A percentile compares a stretch with the other conserved stretches of the same genome.
These are phyloP conservation scores for Sakesphorus luctuosus DNA, from an alignment of 2,113 vertebrate species.

Conservation along the genomic window DNA sequence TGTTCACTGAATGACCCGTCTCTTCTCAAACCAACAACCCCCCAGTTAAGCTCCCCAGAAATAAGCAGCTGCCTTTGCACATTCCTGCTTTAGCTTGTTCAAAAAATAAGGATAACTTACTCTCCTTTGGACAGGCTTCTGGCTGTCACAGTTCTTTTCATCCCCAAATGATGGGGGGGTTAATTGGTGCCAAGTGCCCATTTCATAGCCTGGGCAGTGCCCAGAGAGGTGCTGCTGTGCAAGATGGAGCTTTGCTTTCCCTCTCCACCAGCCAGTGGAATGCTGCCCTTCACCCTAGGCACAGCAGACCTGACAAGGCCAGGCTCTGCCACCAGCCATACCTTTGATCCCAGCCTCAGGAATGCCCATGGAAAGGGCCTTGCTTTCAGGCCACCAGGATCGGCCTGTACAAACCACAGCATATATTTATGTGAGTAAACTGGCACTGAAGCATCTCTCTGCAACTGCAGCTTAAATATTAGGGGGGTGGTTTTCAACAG, in stretches of 20 bases:
- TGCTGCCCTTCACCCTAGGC: background rate
- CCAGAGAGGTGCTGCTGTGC: background rate
- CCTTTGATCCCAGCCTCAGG: constrained; percentile 13
- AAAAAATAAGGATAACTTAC: background rate
- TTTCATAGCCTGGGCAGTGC: background rate
- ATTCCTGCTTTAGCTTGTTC: background rate
- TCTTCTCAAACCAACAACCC: constrained; percentile 1
- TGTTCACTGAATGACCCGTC: background rate
- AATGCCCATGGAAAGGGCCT: background rate
- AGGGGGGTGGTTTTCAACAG: background rate
- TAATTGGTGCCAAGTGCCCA: background rate
- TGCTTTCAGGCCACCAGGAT: background rate
- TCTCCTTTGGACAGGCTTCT: background rate
- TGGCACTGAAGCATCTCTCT: background rate
- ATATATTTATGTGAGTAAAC: background rate
- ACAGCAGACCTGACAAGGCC: background rate
- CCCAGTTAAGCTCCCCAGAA: constrained; percentile 13
- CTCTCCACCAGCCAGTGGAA: background rate
- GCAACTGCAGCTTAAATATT: background rate
- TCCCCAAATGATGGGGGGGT: background rate
- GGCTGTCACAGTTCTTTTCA: background rate
- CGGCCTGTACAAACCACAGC: background rate
- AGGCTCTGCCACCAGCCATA: background rate
- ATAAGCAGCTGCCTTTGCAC: constrained; percentile 23
- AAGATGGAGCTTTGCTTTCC: background rate